Evolutionary conservation across 2,113 vertebrate species (phyloP), one percentile per base, ranked within the genome.

Genomic region (Etheostoma cragini): DNA sequence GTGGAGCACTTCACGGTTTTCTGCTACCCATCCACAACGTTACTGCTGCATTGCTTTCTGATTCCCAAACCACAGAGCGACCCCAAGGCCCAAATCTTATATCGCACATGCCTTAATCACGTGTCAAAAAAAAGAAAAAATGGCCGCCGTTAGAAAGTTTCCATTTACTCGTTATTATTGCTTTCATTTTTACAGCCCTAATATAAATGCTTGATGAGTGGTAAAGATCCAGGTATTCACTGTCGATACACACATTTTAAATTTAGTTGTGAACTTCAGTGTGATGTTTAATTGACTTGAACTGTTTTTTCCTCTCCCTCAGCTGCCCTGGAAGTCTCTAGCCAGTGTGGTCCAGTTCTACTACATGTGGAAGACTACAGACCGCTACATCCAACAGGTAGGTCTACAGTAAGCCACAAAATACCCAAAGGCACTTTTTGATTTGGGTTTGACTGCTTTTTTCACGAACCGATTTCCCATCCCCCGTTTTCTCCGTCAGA

Each of bases 351-450:
- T 98, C 74, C 97, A 98, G 86, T 98, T 98, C 88, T 98, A 98
- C 87, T 98, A 98, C 91, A 98, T 98, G 97, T 98, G 97, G 97
- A 98, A 98, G 86, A 98, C 97, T n/a, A 98, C 97, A 0, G 97
- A 98, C 88, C 96, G 97, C 85, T 98, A 98, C 89, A 98, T 98
- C 86, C 97, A 98, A 72, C 97, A 98, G 96, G 97, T 97, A 78
- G 8, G 21, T 54, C 4, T 4, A 7, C 17, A 62, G 1, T 10
- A 14, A 46, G 15, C 1, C 13, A 7, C 6, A 0, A 5, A 6
- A 33, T 4, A 38, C 1, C 15, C 12, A 0, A 22, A 54, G 46
- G 10, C n/a, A 7, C 21, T 1, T 3, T 76, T 8, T 15, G 1
- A 8, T 4, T 46, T 52, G 11, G 13, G 10, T 63, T 49, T 67